A percentile compares a stretch with the other conserved stretches of the same genome.
These are phyloP conservation scores for Philhelius pedissequus DNA, from an alignment of 2,888 invertebrate genomes.

Conservation along the genomic window DNA sequence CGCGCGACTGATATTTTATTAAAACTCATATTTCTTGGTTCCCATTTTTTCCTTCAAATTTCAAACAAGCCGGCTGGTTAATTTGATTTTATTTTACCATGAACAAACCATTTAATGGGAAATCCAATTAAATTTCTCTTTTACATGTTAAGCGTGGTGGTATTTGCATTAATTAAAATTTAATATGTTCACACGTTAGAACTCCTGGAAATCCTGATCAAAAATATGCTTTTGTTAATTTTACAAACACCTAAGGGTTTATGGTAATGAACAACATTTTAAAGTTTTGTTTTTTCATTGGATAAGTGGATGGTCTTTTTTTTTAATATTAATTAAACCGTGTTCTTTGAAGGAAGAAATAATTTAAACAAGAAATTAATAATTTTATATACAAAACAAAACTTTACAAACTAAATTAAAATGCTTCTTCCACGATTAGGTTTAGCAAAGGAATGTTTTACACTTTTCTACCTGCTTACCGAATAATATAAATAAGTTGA, in stretches of 20 bases:
- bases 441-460: no score
- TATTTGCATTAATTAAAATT: slow-evolving; percentile 3
- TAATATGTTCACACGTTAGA: not conserved
- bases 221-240: not conserved
- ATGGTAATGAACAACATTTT: not conserved
- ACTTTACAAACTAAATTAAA: no score
- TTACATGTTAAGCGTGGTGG: not conserved
- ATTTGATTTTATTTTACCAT: not conserved
- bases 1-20: not conserved
- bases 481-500: no score
- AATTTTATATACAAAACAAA: no score
- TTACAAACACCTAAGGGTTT: not conserved
- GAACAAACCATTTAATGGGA: not conserved
- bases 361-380: no score
- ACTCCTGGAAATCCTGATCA: not conserved
- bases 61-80: not conserved
- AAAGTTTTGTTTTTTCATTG: not conserved
- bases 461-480: no score
- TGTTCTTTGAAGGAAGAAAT: no score
- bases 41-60: not conserved
- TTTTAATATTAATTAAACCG: no score
- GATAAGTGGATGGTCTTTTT: not conserved
- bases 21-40: not conserved
- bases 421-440: no score
- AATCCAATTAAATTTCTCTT: not conserved